Conservation (phyloP, 2,888 invertebrate genomes). For the Lithophane ornitopus region DNA sequence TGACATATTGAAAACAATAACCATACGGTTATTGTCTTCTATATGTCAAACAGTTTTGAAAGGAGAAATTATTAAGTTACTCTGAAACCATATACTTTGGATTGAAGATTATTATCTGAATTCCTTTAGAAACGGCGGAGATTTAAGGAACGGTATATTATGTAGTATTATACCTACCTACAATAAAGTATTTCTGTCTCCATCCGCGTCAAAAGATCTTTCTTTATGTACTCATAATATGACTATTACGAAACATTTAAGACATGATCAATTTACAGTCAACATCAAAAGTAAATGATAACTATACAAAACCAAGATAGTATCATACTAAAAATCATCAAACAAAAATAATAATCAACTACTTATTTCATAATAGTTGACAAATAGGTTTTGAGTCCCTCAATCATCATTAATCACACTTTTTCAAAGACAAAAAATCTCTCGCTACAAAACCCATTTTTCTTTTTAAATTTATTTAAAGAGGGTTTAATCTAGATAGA, state of each 20-base stretch:
- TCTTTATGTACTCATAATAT: neutral
- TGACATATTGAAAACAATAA: too few relatives aligned
- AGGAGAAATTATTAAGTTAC: neutral
- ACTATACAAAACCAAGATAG: neutral
- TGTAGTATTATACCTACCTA: neutral
- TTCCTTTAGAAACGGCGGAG: constrained; percentile 10
- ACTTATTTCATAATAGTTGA: neutral
- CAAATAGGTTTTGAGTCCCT: neutral
- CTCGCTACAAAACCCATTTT: neutral
- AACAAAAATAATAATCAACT: constrained; percentile 1
- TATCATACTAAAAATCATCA: too few relatives aligned
- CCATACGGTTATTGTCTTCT: neutral
- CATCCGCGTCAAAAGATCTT: neutral
- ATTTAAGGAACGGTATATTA: constrained; percentile 13
- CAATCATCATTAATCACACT: neutral
- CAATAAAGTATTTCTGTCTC: constrained; percentile 15
- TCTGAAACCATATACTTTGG: neutral
- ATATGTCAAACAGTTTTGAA: neutral
- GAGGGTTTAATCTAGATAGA: too few relatives aligned
- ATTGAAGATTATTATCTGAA: constrained; percentile 10
- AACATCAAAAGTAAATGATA: neutral
- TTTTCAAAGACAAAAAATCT: neutral
- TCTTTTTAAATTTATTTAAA: neutral
- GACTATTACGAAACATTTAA: constrained; percentile 4
- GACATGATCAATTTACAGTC: neutral